These are phyloP conservation scores for Danio jaintianensis DNA, from an alignment of 2,797 vertebrate species.

Conservation along the genomic window DNA sequence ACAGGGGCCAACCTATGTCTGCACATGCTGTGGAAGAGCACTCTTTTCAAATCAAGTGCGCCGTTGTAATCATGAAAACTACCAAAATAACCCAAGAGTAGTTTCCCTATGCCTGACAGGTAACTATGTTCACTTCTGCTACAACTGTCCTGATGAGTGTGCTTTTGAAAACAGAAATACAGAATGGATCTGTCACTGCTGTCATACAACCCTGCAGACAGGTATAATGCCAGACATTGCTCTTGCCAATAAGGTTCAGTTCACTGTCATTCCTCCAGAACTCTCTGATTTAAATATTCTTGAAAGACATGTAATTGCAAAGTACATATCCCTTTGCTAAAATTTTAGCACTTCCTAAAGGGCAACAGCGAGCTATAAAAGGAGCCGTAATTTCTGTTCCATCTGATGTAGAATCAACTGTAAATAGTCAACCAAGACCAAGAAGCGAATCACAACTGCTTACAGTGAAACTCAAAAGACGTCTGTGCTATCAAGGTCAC, in stretches of 20 bases:
- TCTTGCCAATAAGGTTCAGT: neutral
- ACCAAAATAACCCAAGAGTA: neutral
- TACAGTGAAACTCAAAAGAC: slow-evolving; percentile 35
- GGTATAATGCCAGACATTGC: slow-evolving; percentile 2
- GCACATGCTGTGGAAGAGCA: slow-evolving; percentile 35
- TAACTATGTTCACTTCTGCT: slow-evolving; percentile 30
- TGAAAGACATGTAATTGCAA: slow-evolving; percentile 11
- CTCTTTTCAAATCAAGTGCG: slow-evolving; percentile 33
- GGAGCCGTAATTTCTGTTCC: slow-evolving; percentile 30
- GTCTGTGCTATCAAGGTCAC: slow-evolving; percentile 24
- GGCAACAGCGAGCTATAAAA: slow-evolving; percentile 32
- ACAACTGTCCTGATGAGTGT: neutral
- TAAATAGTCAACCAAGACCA: slow-evolving; percentile 30
- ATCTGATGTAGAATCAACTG: slow-evolving; percentile 33
- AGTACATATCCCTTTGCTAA: slow-evolving; percentile 44
- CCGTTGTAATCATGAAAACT: neutral
- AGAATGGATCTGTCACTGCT: slow-evolving; percentile 25
- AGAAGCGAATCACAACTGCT: slow-evolving; percentile 22
- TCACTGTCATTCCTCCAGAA: slow-evolving; percentile 10
- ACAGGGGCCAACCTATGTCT: slow-evolving; percentile 19
- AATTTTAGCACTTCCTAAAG: slow-evolving; percentile 32
- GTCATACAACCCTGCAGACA: neutral
- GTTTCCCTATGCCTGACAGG: slow-evolving; percentile 30
- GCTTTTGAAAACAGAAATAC: neutral
- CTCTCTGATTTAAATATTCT: neutral